phyloP scores from a whole-genome alignment of 2,888 invertebrate genomes.

The Drosophila maculinotata region DNA sequence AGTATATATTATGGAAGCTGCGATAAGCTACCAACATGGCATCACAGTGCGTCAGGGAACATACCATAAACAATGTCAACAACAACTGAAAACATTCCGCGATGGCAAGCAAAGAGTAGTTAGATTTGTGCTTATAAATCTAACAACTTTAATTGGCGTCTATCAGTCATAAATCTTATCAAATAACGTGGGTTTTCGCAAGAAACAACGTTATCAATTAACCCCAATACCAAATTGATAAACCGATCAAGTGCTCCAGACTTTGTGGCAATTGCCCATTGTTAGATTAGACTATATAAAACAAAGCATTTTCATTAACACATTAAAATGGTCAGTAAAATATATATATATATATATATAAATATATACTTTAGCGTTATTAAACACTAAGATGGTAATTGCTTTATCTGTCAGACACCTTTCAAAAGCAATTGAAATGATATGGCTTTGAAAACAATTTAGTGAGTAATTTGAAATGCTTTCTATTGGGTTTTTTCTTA shows the following conservation, averaged over 20 bases:
- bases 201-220: not conserved
- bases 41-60: slow-evolving; percentile 35
- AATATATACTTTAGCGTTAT: too few species aligned
- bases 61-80: slow-evolving; percentile 11
- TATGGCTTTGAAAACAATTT: not conserved
- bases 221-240: not conserved
- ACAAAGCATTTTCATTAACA: too few species aligned
- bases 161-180: slow-evolving; percentile 15
- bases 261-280: too few species aligned
- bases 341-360: too few species aligned
- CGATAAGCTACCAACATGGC: slow-evolving; percentile 34
- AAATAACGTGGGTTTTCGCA: not conserved
- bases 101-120: too few species aligned
- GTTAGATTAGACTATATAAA: not conserved
- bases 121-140: not conserved
- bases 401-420: not conserved
- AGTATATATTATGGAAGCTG: not conserved
- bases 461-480: slow-evolving; percentile 1
- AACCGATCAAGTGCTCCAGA: not conserved
- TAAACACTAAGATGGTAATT: too few species aligned
- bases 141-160: not conserved
- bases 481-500: slow-evolving; percentile 8
- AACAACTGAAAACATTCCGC: not conserved
- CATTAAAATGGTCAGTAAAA: too few species aligned
- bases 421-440: not conserved